phyloP scores from a whole-genome alignment of 1,140 invertebrate species.

The Cyclina sinensis region DNA sequence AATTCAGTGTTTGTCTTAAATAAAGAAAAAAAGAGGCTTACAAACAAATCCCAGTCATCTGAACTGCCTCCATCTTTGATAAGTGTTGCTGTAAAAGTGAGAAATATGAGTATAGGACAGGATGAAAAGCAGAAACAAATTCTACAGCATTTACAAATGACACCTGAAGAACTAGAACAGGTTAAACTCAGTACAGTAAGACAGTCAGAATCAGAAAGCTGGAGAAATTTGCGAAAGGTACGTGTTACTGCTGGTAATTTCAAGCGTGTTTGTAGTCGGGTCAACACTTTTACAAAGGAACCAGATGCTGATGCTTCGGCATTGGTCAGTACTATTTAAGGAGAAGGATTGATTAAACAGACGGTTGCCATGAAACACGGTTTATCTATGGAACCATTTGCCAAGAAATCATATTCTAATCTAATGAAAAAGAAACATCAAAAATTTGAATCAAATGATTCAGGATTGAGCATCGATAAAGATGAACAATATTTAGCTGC shows the following conservation, averaged over 20 bases:
- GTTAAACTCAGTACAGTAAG: background rate
- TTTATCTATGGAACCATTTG: constrained; percentile 34
- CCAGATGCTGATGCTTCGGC: too few relatives aligned
- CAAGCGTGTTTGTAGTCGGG: constrained; percentile 14
- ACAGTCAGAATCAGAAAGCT: background rate
- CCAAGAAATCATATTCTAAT: constrained; percentile 43
- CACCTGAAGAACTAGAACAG: background rate
- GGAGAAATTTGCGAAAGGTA: constrained; percentile 31
- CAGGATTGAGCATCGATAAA: constrained; percentile 6
- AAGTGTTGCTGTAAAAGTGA: background rate
- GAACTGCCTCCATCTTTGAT: too few relatives aligned
- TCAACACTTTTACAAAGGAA: constrained; percentile 32
- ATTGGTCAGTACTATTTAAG: too few relatives aligned
- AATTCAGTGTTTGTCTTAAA: background rate
- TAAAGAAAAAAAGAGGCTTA: background rate
- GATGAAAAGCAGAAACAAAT: background rate
- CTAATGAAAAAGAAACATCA: constrained; percentile 48
- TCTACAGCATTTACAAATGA: background rate
- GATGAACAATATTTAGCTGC: constrained; percentile 28
- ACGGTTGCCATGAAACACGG: constrained; percentile 68
- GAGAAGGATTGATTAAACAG: too few relatives aligned
- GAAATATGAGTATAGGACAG: background rate
- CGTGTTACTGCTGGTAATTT: constrained; percentile 47
- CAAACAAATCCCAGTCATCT: too few relatives aligned
- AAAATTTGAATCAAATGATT: constrained; percentile 28